phyloP scores from a whole-genome alignment of 2,113 vertebrate species.

The Cynocephalus volans region DNA sequence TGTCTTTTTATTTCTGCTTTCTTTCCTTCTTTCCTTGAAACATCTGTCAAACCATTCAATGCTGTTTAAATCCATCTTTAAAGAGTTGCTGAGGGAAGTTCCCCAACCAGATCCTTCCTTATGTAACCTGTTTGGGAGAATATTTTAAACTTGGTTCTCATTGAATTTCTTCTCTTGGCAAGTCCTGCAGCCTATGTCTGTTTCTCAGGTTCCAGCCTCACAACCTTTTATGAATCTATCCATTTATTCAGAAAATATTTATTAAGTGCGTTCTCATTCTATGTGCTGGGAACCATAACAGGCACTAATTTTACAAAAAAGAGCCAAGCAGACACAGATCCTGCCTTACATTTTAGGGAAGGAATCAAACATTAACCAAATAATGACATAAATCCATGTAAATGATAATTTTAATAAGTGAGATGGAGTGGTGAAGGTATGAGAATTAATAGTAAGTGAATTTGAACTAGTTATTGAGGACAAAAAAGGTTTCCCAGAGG shows the following conservation, averaged over 20 bases:
- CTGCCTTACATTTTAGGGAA: background rate
- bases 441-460: conserved; percentile 14
- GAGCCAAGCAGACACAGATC: background rate
- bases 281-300: background rate
- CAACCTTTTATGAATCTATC: background rate
- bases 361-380: background rate
- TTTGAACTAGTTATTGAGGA: background rate
- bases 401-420: background rate
- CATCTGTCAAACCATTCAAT: conserved; percentile 43
- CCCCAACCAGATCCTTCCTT: background rate
- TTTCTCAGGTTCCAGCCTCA: background rate
- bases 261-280: background rate
- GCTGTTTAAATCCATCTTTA: conserved; percentile 40
- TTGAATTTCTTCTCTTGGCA: conserved; percentile 23
- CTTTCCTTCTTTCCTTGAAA: conserved; percentile 52
- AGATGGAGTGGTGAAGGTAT: background rate
- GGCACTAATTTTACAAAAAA: background rate
- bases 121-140: background rate
- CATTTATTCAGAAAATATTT: conserved; percentile 4
- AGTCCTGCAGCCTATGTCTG: background rate
- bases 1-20: conserved; percentile 54
- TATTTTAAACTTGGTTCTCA: background rate
- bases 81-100: background rate
- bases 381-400: background rate
- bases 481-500: background rate